A percentile compares a stretch with the other conserved stretches of the same genome.
These are phyloP conservation scores for Gonioctena quinquepunctata DNA, from an alignment of 1,140 invertebrate species.

Conservation along the genomic window DNA sequence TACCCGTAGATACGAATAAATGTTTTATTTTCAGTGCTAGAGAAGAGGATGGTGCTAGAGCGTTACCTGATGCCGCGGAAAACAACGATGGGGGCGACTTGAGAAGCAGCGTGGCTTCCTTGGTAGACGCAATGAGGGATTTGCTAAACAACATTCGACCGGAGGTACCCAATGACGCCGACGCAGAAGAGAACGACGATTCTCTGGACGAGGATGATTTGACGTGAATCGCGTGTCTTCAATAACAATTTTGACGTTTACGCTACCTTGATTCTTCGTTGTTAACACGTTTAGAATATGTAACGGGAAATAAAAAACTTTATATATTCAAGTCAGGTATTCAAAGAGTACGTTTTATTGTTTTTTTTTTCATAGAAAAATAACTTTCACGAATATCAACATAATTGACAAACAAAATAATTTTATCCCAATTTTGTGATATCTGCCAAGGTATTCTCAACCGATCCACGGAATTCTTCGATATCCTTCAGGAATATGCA, in stretches of 20 bases:
- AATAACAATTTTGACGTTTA: not conserved
- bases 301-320: not conserved
- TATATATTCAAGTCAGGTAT: not conserved
- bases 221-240: conserved; percentile 12
- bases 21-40: conserved; percentile 21
- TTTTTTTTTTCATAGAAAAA: not conserved
- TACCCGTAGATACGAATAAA: not conserved
- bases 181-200: conserved; percentile 56
- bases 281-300: not conserved
- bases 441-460: conserved; percentile 9
- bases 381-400: not conserved
- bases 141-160: conserved; percentile 68
- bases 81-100: conserved; percentile 56
- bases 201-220: conserved; percentile 28
- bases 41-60: conserved; percentile 46
- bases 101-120: conserved; percentile 64
- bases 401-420: not conserved
- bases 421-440: conserved; percentile 3
- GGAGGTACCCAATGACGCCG: conserved; percentile 56
- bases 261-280: not conserved
- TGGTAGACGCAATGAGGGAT: conserved; percentile 75
- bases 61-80: conserved; percentile 33
- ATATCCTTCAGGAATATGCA: conserved; percentile 34
- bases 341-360: not conserved
- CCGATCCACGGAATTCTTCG: conserved; percentile 7